Evolutionary conservation across 2,888 invertebrate species (phyloP).

Genomic region (Oscheius onirici): DNA sequence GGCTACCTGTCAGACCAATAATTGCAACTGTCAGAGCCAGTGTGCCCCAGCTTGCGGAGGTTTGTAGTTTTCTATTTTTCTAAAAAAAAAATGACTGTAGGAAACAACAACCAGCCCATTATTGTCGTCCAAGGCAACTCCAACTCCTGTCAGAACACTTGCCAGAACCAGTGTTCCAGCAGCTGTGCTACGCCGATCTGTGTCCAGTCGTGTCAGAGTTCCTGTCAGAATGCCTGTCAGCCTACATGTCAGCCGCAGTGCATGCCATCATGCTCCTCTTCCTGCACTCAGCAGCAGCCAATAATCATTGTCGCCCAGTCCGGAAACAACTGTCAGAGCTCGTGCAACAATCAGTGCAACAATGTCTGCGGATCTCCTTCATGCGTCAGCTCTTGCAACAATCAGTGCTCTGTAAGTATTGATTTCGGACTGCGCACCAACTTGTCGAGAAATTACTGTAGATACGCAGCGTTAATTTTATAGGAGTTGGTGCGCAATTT

Average conservation of each 20-base stretch:
- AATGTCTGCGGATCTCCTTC: constrained; percentile 47
- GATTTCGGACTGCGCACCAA: no score
- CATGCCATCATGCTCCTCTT: constrained; percentile 53
- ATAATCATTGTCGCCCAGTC: constrained; percentile 54
- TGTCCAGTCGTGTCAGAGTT: constrained; percentile 48
- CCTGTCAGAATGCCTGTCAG: constrained; percentile 42
- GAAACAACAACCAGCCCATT: constrained; percentile 35
- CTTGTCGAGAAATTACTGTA: no score
- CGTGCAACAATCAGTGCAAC: constrained; percentile 57
- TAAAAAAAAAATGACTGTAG: constrained; percentile 11
- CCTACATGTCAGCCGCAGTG: constrained; percentile 42
- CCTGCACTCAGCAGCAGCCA: constrained; percentile 45
- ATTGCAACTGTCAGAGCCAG: constrained; percentile 52
- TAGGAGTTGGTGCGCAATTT: no score
- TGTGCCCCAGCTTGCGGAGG: constrained; percentile 49
- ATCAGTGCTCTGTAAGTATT: constrained; percentile 47
- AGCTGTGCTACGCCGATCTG: constrained; percentile 55
- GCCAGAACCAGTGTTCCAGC: constrained; percentile 51
- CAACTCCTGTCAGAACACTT: constrained; percentile 49
- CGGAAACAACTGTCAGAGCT: constrained; percentile 51
- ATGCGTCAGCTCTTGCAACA: constrained; percentile 48
- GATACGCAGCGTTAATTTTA: no score
- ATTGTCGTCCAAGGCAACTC: constrained; percentile 34
- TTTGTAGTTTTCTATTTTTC: no score
- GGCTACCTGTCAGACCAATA: constrained; percentile 38